Evolutionary conservation across 2,888 invertebrate species (phyloP), one percentile per base, ranked within the genome.

Genomic region (Sturmia bella): DNA sequence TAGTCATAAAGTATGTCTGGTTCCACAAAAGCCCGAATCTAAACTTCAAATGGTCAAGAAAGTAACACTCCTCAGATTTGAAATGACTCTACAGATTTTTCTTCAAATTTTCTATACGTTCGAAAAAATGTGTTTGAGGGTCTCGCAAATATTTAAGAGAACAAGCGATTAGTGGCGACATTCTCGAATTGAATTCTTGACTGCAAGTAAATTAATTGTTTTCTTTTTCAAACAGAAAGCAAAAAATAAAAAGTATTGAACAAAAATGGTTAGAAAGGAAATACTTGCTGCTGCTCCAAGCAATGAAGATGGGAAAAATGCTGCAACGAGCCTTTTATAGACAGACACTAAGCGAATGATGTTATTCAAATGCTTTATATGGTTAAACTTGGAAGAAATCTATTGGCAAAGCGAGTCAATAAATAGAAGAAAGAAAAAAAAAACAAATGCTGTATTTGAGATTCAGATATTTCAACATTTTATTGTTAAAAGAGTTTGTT

Each of bases 341-440:
- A 27, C 32, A 69, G 63, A 69, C 52, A 21, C 13, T 61, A 37
- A 54, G 52, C 17, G 3, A 69, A 69, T 69, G 66, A 73, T 68
- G 63, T 69, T 73, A 69, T 77, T 74, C 77, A 69, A 82, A 74
- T 77, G 81, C 81, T 82, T 82, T 82, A 77, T 77, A 77, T 73
- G 81, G 77, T 48, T 72, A 17, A 37, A 32, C 27, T 64, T 63
- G 3, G 59, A 66, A 41, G 57, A 68, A 68, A 50, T 5, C 32
- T 19, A 63, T 41, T 63, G 12, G 17, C 6, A 27, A 45, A 45
- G 24, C 17, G 54, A 21, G 17, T 12, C 50, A 11, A 57, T 27
- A n/a, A 6, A 37, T 17, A 66, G 17, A 45, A 41, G 43, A 15
- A 19, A 19, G 12, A 39, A 50, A 19, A 54, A 54, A 39, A 45